phyloP scores from a whole-genome alignment of 2,797 vertebrate genomes.

The Chiroxiphia lanceolata region DNA sequence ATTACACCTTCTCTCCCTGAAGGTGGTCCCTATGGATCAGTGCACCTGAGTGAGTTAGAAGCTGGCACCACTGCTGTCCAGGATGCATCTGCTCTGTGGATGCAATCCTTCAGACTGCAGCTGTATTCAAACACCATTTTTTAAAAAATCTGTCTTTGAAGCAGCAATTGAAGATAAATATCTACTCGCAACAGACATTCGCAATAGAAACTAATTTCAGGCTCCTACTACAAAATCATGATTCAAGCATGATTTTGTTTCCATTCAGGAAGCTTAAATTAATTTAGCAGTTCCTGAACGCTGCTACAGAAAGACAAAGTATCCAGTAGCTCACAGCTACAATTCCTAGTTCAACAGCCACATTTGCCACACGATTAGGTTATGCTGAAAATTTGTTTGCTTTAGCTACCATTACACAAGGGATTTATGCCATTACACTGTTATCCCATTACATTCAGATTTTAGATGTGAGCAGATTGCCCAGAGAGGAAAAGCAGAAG shows the following conservation, averaged over 20 bases:
- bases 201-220: slow-evolving; percentile 38
- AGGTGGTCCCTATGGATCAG: neutral
- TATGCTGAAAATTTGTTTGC: slow-evolving; percentile 26
- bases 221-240: slow-evolving; percentile 27
- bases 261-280: slow-evolving; percentile 56
- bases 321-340: neutral
- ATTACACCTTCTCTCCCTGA: neutral
- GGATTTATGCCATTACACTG: neutral
- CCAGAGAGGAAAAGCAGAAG: slow-evolving; percentile 29
- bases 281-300: slow-evolving; percentile 54
- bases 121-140: neutral
- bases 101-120: neutral
- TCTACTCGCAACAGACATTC: neutral
- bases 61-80: neutral
- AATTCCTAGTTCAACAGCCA: neutral
- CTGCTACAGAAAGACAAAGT: slow-evolving; percentile 27
- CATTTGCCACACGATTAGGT: neutral
- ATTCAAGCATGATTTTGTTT: slow-evolving; percentile 63
- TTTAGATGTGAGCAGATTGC: slow-evolving; percentile 28
- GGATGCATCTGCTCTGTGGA: neutral
- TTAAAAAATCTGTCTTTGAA: neutral
- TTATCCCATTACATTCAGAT: slow-evolving; percentile 35
- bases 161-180: slow-evolving; percentile 15
- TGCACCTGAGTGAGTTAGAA: neutral
- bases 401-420: slow-evolving; percentile 18